These are phyloP conservation scores for Bactericera cockerelli DNA, from an alignment of 1,140 invertebrate genomes.

Conservation along the genomic window DNA sequence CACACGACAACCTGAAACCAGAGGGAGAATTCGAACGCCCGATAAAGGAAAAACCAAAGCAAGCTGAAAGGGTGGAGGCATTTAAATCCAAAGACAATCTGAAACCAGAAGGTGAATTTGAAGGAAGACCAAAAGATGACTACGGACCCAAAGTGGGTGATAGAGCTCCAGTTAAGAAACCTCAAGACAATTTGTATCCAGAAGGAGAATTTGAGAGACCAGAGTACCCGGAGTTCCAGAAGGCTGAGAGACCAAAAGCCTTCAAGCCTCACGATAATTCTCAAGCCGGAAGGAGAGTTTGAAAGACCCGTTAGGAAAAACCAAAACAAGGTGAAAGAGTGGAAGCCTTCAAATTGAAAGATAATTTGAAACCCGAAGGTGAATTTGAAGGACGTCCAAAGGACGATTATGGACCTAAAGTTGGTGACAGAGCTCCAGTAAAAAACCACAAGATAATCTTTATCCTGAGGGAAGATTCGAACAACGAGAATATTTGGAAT, in stretches of 20 bases:
- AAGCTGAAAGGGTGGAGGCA: constrained; percentile 23
- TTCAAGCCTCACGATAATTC: constrained; percentile 29
- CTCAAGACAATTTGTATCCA: constrained; percentile 34
- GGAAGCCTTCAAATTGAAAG: constrained; percentile 32
- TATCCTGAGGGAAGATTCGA: constrained; percentile 33
- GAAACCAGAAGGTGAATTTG: constrained; percentile 36
- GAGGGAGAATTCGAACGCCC: constrained; percentile 45
- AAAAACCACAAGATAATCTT: constrained; percentile 40
- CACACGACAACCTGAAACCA: constrained; percentile 35
- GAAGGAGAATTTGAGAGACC: constrained; percentile 39
- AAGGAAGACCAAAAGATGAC: constrained; percentile 27
- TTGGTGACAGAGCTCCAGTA: constrained; percentile 36
- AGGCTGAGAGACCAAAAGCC: constrained; percentile 27
- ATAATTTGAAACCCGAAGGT: constrained; percentile 37
- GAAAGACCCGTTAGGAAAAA: constrained; percentile 29
- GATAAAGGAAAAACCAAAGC: constrained; percentile 25
- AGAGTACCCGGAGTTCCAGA: constrained; percentile 10
- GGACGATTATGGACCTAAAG: constrained; percentile 30
- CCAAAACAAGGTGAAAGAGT: constrained; percentile 31
- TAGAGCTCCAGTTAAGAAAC: constrained; percentile 30
- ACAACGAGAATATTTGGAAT: constrained; percentile 26
- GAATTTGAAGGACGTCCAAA: constrained; percentile 35
- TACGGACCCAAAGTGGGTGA: constrained; percentile 35
- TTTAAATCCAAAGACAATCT: constrained; percentile 36
- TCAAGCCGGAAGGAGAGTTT: constrained; percentile 41